Conservation (phyloP, 2,797 vertebrate genomes). For the Manis crassicaudata region DNA sequence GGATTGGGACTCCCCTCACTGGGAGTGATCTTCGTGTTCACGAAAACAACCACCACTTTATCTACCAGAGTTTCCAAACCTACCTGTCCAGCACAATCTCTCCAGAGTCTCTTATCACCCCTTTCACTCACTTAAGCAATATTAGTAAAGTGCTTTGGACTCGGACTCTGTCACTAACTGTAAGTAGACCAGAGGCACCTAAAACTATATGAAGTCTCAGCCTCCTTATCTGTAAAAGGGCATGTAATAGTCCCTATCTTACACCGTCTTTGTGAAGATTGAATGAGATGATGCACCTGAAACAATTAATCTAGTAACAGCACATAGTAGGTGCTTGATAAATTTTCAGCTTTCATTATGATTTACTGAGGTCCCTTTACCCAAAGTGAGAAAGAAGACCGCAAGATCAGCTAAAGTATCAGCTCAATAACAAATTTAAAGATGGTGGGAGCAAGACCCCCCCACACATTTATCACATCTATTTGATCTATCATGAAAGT, state of each 20-base stretch:
- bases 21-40: not conserved
- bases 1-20: not conserved
- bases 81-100: not conserved
- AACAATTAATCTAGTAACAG: not conserved
- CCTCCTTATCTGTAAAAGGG: constrained; percentile 1
- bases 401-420: not conserved
- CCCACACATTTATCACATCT: not conserved
- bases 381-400: not conserved
- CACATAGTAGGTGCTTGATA: not conserved
- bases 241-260: not conserved
- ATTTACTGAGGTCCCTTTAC: not conserved
- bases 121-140: not conserved
- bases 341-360: not conserved
- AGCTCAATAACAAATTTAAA: not conserved
- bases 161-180: not conserved
- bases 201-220: not conserved
- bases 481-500: not conserved
- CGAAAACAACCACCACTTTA: not conserved
- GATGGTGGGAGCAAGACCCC: not conserved
- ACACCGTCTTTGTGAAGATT: not conserved
- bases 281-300: not conserved
- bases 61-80: not conserved
- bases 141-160: not conserved
- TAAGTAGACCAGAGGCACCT: not conserved
- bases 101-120: not conserved